Base-by-base conservation (phyloP, 1,140 invertebrate species). In the Cepaea nemoralis region DNA sequence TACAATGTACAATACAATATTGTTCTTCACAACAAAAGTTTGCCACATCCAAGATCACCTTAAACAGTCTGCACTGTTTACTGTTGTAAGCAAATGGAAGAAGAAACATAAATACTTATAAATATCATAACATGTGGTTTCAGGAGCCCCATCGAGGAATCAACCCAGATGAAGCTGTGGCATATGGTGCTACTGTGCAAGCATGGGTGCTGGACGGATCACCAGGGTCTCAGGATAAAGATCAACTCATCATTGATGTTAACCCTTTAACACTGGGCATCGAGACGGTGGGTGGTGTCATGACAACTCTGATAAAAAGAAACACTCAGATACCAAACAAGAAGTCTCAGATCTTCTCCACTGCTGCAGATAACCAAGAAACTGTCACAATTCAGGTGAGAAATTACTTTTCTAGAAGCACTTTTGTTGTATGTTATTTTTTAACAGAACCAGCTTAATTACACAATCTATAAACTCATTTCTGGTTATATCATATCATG, bases 301-400 rank as follows among this genome's bases (percentile, higher is more conserved):
- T 99, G 98, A 99, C 98, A 77, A 99, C 99, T 91, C 93, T 99
- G 40, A 99, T 99, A 90, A 95, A 96, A 80, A 92, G 98, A 88
- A 99, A 99, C 93, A 99, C 98, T 67, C 97, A 99, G 67, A 99
- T 99, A 87, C 98, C 98, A 14, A 99, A 98, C 27, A 99, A 99
- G 93, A 99, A 99, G 91, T 98, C 97, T 14, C 98, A 99, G 91
- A 97, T 99, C 86, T 99, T 99, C 94, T 99, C 97, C 0, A 99
- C 98, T 10, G 98, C 98, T 50, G 97, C 96, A n/a, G 98, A 99
- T 89, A 99, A 99, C 90, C 98, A 99, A 90, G 96, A 98, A 92
- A 98, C 97, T 27, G 98, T 99, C 19, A 99, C 97, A 48, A 99
- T 99, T 90, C 97, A 99, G 92, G 97, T 98, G 0, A 59, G 66